A percentile compares a stretch with the other conserved stretches of the same genome.
These are phyloP conservation scores for Chelonia mydas DNA, from an alignment of 2,797 vertebrate genomes.

Conservation along the genomic window DNA sequence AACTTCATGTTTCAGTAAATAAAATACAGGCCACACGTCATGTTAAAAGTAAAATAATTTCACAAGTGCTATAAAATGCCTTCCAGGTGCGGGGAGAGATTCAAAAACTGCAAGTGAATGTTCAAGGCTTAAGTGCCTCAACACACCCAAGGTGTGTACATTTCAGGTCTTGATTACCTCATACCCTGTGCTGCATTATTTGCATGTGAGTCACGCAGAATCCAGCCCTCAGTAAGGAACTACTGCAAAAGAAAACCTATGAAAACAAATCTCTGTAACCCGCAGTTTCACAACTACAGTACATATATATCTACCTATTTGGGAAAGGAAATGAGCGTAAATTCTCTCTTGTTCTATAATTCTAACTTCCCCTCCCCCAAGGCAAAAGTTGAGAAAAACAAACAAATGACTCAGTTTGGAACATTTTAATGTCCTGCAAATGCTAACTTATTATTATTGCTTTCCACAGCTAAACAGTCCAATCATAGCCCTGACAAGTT, in stretches of 20 bases:
- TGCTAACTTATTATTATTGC: constrained; percentile 12
- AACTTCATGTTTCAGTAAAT: neutral
- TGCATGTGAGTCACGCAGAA: neutral
- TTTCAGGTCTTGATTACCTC: constrained; percentile 18
- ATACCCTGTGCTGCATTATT: neutral
- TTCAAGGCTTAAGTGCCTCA: constrained; percentile 24
- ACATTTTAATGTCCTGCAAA: neutral
- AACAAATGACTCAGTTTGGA: neutral
- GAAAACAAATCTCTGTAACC: neutral
- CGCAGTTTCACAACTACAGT: neutral
- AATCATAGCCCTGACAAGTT: neutral
- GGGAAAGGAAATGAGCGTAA: neutral
- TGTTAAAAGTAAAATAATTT: neutral
- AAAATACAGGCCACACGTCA: neutral
- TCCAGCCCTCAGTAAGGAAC: neutral
- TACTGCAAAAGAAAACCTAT: neutral
- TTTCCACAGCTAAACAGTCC: constrained; percentile 25
- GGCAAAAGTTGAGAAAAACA: neutral
- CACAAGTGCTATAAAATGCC: constrained; percentile 10
- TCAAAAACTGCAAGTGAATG: neutral
- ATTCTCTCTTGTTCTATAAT: neutral
- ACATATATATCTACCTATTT: neutral
- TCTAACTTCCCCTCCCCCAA: neutral
- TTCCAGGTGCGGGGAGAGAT: constrained; percentile 29
- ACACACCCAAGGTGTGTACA: constrained; percentile 63